Percentiles rank a stretch among this genome's conserved stretches.
phyloP scores from a whole-genome alignment of 2,888 invertebrate genomes.

The Melanostoma scalare region DNA sequence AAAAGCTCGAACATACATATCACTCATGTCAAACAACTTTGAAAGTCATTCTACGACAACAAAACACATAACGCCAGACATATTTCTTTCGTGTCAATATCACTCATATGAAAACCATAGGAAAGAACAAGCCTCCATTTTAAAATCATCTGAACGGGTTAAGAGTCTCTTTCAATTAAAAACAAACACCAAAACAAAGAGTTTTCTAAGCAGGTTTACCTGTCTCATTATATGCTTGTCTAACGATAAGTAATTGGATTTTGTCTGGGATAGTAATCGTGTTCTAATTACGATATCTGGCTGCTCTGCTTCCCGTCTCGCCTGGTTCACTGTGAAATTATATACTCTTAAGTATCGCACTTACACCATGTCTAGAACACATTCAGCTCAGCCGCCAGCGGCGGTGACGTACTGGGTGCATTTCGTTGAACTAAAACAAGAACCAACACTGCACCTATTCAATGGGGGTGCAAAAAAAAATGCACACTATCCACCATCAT shows the following conservation, averaged over 20 bases:
- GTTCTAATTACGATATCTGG: conserved; percentile 53
- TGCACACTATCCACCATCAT: neutral
- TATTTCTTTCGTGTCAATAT: conserved; percentile 27
- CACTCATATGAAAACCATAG: conserved; percentile 27
- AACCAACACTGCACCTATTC: conserved; percentile 21
- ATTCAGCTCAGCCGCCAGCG: conserved; percentile 22
- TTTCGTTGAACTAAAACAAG: conserved; percentile 1
- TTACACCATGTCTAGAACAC: conserved; percentile 43
- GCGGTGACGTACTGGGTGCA: conserved; percentile 6
- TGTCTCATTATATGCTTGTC: conserved; percentile 61
- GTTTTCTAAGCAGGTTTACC: conserved; percentile 39
- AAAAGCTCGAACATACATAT: no score
- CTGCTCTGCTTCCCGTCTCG: neutral
- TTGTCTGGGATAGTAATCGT: conserved; percentile 60
- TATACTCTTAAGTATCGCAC: conserved; percentile 19
- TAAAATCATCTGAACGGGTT: conserved; percentile 37
- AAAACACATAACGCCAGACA: conserved; percentile 1
- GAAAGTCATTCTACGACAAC: no score
- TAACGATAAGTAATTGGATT: conserved; percentile 70
- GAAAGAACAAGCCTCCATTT: conserved; percentile 18
- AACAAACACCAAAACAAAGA: conserved; percentile 11
- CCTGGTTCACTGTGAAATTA: conserved; percentile 7
- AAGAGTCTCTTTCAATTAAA: conserved; percentile 42
- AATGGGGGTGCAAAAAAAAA: neutral
- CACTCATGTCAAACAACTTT: no score